Evolutionary conservation across 2,113 vertebrate genomes (phyloP).

Genomic region (Phyllostomus discolor): DNA sequence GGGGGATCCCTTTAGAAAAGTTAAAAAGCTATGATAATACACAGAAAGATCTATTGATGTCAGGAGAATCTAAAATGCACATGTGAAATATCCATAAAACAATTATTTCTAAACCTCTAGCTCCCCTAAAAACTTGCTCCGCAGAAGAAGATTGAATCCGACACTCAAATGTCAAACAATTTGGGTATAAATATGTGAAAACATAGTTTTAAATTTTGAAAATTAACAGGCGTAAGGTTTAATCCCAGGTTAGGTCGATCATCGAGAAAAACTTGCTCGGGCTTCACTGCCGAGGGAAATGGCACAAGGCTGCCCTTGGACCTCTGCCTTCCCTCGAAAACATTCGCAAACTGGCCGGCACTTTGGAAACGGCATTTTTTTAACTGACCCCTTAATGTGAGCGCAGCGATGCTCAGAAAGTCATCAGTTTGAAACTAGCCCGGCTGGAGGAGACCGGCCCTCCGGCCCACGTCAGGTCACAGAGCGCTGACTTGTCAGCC

Average conservation of each 20-base stretch:
- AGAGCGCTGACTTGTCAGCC: not conserved
- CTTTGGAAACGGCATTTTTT: not conserved
- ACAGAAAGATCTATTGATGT: not conserved
- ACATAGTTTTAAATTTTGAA: not conserved
- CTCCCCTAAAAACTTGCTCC: not conserved
- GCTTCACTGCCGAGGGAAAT: not conserved
- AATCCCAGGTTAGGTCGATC: not conserved
- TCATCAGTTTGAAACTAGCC: not conserved
- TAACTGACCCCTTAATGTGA: not conserved
- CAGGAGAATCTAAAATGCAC: not conserved
- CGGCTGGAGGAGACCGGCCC: not conserved
- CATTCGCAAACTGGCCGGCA: not conserved
- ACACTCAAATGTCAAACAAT: not conserved
- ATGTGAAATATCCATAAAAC: not conserved
- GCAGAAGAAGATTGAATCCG: not conserved
- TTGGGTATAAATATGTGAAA: not conserved
- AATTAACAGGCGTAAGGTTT: not conserved
- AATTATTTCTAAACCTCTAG: not conserved
- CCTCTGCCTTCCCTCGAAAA: not conserved
- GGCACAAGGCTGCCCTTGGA: not conserved
- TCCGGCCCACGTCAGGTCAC: not conserved
- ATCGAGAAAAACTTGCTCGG: not conserved
- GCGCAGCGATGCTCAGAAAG: not conserved
- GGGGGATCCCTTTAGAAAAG: not conserved
- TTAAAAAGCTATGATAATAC: not conserved